phyloP scores from a whole-genome alignment of 2,888 invertebrate genomes.

The Petrolisthes manimaculis region DNA sequence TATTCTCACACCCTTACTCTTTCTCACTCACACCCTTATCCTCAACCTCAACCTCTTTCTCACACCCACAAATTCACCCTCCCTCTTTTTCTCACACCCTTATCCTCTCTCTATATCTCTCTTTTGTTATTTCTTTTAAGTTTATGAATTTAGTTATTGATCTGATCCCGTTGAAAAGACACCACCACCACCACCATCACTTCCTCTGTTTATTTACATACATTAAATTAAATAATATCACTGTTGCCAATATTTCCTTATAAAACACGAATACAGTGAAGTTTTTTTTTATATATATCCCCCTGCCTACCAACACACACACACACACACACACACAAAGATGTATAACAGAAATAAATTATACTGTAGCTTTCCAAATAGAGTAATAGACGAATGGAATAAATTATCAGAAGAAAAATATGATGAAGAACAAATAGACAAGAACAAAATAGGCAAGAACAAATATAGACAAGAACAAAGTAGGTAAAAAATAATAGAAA shows the following conservation, averaged over 20 bases:
- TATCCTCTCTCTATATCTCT: neutral
- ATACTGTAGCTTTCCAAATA: neutral
- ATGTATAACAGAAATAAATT: neutral
- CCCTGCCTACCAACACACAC: slow-evolving; percentile 3
- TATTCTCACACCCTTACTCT: neutral
- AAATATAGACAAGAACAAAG: neutral
- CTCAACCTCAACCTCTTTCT: neutral
- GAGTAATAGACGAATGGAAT: neutral
- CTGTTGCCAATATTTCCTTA: neutral
- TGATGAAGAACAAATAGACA: too few relatives aligned
- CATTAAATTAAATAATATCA: too few relatives aligned
- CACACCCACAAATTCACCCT: too few relatives aligned
- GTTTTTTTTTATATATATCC: neutral
- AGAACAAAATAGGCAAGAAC: too few relatives aligned
- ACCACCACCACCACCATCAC: neutral
- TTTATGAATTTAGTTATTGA: neutral
- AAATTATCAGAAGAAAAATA: neutral
- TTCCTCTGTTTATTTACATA: neutral
- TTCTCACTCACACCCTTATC: too few relatives aligned
- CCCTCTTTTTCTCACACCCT: too few relatives aligned
- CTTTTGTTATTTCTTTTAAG: neutral
- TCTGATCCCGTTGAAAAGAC: neutral
- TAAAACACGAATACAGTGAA: neutral
- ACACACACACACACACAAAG: slow-evolving; percentile 4
- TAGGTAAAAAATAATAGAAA: neutral